These are phyloP conservation scores for Ondatra zibethicus DNA, from an alignment of 2,113 vertebrate genomes.

Conservation along the genomic window DNA sequence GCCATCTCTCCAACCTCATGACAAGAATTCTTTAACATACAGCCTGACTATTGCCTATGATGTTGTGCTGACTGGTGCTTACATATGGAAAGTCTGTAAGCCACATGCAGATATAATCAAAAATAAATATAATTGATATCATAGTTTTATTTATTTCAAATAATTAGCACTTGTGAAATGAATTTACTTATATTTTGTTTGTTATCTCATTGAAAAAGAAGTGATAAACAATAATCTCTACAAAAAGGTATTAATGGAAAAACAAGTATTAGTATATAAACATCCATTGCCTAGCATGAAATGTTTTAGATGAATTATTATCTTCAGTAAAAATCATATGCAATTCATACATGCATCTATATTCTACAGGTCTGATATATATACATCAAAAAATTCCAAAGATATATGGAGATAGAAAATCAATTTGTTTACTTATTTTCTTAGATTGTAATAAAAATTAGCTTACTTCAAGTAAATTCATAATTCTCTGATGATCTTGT, in stretches of 20 bases:
- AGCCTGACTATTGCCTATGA: not conserved
- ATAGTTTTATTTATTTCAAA: not conserved
- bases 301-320: constrained; percentile 1
- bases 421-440: not conserved
- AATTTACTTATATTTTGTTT: not conserved
- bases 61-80: not conserved
- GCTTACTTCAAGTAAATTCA: constrained; percentile 36
- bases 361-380: not conserved
- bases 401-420: constrained; percentile 8
- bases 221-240: not conserved
- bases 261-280: not conserved
- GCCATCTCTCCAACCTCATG: not conserved
- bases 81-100: not conserved
- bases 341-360: not conserved
- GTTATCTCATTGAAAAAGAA: not conserved
- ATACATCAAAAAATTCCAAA: not conserved
- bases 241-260: not conserved
- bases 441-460: constrained; percentile 14
- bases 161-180: not conserved
- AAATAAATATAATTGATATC: not conserved
- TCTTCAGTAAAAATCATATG: constrained; percentile 8
- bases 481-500: constrained; percentile 51
- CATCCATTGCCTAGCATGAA: not conserved
- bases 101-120: not conserved
- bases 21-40: not conserved